Evolutionary conservation across 2,797 vertebrate genomes (phyloP), one percentile per base, ranked within the genome.

Genomic region (Rhinatrema bivittatum): DNA sequence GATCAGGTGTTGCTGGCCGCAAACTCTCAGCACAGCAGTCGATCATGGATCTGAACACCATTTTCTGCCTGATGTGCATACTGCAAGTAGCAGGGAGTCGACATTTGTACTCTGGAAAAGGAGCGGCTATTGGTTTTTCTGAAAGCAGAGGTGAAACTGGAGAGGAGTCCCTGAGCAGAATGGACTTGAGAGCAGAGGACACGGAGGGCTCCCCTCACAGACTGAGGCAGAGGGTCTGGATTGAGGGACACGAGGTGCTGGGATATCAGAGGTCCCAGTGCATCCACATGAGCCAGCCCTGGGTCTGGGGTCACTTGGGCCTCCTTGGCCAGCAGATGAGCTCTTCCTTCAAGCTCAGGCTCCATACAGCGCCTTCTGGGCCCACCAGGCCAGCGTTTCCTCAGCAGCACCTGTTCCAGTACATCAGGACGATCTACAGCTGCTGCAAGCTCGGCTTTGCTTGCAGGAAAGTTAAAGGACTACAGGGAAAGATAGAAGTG

Each of bases 381-480:
- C 37, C 29, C 12, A 60, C 28, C 2, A 70, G 67, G 14, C 32
- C 32, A 2, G 60, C 85, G 5, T 88, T 87, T 37, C 86, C 86
- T 0, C 81, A 76, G 18, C 75, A 72, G 18, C 39, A 68, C 8
- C 81, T 90, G 1, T 81, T 85, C 50, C 62, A 45, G 38, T 86
- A 84, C 23, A 53, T 87, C 5, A 63, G 77, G 12, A 55, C 72
- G 24, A 65, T 86, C 36, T 88, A 88, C 58, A 76, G 46, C 9
- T 90, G 87, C 71, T 90, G 86, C 69, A 80, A 76, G 47, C 51
- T 61, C 19, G 65, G 84, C n/a, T 32, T 60, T 2, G 43, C 35
- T 33, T 90, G 87, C 55, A 65, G 50, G 33, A 65, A 56, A 28
- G 65, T 88, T 4, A 86, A 76, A 25, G 87, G 87, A 8, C 78